Percentiles rank a stretch among this genome's conserved stretches.
These are phyloP conservation scores for Myiothlypis coronata DNA, from an alignment of 2,797 vertebrate species.

Conservation along the genomic window DNA sequence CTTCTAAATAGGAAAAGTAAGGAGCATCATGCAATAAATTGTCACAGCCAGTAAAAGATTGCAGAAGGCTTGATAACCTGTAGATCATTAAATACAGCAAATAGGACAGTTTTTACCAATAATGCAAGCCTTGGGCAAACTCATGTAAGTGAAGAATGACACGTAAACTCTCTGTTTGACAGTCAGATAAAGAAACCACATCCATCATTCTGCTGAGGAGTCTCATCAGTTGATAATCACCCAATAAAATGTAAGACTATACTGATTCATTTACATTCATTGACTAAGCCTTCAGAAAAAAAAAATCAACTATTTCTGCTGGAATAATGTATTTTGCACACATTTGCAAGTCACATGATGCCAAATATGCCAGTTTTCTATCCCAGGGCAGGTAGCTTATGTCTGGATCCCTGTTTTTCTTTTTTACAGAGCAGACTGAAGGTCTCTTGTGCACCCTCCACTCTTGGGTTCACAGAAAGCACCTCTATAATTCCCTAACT, in stretches of 20 bases:
- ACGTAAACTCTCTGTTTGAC: not conserved
- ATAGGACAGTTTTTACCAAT: slow-evolving; percentile 37
- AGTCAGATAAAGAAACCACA: slow-evolving; percentile 29
- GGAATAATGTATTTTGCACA: not conserved
- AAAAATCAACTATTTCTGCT: not conserved
- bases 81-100: slow-evolving; percentile 37
- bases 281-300: slow-evolving; percentile 12
- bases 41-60: slow-evolving; percentile 21
- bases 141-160: slow-evolving; percentile 19
- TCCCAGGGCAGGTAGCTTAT: not conserved
- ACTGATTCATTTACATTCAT: slow-evolving; percentile 27
- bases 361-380: not conserved
- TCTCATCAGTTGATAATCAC: slow-evolving; percentile 21
- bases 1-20: not conserved
- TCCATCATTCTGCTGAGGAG: slow-evolving; percentile 27
- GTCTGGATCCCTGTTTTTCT: not conserved
- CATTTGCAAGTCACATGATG: not conserved
- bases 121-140: slow-evolving; percentile 34
- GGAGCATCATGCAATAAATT: not conserved
- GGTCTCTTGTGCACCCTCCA: not conserved
- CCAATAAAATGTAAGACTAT: slow-evolving; percentile 15
- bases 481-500: not conserved
- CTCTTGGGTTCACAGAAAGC: not conserved
- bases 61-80: not conserved
- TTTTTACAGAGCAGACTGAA: not conserved